Evolutionary conservation across 2,888 invertebrate species (phyloP).

Genomic region (Argyra leucocephala): DNA sequence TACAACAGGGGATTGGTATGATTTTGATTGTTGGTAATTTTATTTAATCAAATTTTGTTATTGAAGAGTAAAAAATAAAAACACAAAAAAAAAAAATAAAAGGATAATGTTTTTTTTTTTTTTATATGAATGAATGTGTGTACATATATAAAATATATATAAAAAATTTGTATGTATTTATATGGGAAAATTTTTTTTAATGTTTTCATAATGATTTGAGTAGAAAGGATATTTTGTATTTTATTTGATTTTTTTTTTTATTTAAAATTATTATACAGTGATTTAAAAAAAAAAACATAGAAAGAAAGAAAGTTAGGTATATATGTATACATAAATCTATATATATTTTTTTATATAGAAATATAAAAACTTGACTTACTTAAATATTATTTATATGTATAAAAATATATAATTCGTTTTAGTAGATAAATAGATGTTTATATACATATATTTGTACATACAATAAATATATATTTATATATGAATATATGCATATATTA

Average conservation of each 20-base stretch:
- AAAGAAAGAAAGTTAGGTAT: too few species aligned
- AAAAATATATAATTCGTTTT: background rate
- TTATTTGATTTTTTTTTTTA: background rate
- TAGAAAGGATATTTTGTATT: background rate
- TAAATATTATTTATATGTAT: background rate
- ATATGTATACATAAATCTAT: too few species aligned
- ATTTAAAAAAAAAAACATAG: background rate
- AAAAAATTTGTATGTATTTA: background rate
- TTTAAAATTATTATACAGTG: background rate
- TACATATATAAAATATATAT: background rate
- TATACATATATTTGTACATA: background rate
- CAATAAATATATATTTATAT: too few species aligned
- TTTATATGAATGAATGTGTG: too few species aligned
- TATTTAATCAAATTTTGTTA: conserved; percentile 26
- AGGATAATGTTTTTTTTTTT: background rate
- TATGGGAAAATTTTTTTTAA: background rate
- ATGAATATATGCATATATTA: background rate
- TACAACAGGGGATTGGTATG: background rate
- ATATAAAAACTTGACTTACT: conserved; percentile 1
- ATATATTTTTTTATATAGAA: background rate
- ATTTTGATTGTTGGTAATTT: conserved; percentile 29
- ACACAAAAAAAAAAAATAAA: background rate
- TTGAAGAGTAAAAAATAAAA: background rate
- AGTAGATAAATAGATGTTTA: background rate
- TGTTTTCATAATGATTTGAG: background rate